Conservation (phyloP, 64 coral and sea anemone species). For the Montipora efflorescens region DNA sequence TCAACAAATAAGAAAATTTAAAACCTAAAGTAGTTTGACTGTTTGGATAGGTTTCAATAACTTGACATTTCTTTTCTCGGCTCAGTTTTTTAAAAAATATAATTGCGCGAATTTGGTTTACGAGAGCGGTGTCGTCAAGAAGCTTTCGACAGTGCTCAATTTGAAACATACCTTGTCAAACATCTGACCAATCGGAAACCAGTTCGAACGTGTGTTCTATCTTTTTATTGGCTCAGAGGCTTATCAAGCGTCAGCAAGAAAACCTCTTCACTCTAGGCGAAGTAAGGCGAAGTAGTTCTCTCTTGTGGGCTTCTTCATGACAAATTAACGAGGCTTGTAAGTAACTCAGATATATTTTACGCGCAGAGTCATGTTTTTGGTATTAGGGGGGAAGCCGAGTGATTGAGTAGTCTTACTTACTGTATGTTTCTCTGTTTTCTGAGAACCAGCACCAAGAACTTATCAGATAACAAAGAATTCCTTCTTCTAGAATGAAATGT, state of each 20-base stretch:
- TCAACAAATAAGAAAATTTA: neutral
- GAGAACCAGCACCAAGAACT: neutral
- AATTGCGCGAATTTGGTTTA: conserved; percentile 3
- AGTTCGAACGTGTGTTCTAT: conserved; percentile 28
- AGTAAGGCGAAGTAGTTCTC: conserved; percentile 18
- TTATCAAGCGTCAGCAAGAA: conserved; percentile 42
- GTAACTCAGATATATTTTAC: neutral
- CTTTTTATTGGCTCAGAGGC: conserved; percentile 16
- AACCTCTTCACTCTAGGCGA: neutral
- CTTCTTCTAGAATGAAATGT: conserved; percentile 51
- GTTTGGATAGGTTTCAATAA: neutral
- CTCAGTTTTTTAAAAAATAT: neutral
- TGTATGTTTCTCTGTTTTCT: neutral
- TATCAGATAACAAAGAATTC: conserved; percentile 21
- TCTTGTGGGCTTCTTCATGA: neutral
- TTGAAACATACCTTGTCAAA: conserved; percentile 57
- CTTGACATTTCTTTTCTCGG: neutral
- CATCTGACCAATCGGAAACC: conserved; percentile 46
- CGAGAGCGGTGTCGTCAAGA: conserved; percentile 45
- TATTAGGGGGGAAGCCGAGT: neutral
- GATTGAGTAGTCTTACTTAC: neutral
- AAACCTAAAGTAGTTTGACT: neutral
- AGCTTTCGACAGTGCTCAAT: conserved; percentile 30
- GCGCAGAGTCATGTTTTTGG: neutral
- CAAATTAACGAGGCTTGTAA: conserved; percentile 5